Evolutionary conservation across 2,888 invertebrate species (phyloP).

Genomic region (Limenitis camilla): DNA sequence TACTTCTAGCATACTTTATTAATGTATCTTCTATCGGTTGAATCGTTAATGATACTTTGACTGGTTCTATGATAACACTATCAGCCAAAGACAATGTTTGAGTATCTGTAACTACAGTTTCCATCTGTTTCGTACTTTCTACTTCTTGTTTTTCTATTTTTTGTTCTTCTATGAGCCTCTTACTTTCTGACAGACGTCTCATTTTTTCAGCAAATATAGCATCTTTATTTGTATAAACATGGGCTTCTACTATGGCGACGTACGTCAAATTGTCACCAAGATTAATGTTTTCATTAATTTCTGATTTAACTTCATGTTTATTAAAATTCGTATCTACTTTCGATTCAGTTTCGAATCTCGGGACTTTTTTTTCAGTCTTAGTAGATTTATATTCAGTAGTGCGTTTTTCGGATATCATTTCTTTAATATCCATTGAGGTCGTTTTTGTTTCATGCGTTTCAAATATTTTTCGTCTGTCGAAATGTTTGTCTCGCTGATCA

Average conservation of each 20-base stretch:
- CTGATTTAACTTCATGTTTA: constrained; percentile 8
- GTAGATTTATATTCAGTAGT: constrained; percentile 18
- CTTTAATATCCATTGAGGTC: constrained; percentile 30
- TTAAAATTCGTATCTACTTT: not conserved
- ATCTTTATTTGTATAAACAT: constrained; percentile 60
- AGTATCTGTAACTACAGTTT: not conserved
- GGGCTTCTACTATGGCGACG: constrained; percentile 60
- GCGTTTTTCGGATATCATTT: constrained; percentile 19
- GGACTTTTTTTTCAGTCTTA: constrained; percentile 1
- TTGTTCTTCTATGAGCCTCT: constrained; percentile 6
- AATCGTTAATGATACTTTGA: constrained; percentile 22
- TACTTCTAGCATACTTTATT: constrained; percentile 11
- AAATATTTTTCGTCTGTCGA: constrained; percentile 36
- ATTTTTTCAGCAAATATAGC: constrained; percentile 48
- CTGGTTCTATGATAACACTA: constrained; percentile 18
- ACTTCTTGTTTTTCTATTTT: constrained; percentile 5
- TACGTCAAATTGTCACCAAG: constrained; percentile 37
- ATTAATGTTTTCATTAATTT: constrained; percentile 6
- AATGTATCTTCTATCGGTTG: constrained; percentile 5
- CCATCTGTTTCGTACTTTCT: not conserved
- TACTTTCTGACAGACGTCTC: constrained; percentile 39
- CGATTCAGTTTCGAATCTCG: not conserved
- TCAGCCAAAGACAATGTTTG: constrained; percentile 5
- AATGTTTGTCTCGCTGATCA: not conserved
- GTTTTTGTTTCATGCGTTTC: constrained; percentile 20